Evolutionary conservation across 2,888 invertebrate species (phyloP).

Genomic region (Arge pagana): DNA sequence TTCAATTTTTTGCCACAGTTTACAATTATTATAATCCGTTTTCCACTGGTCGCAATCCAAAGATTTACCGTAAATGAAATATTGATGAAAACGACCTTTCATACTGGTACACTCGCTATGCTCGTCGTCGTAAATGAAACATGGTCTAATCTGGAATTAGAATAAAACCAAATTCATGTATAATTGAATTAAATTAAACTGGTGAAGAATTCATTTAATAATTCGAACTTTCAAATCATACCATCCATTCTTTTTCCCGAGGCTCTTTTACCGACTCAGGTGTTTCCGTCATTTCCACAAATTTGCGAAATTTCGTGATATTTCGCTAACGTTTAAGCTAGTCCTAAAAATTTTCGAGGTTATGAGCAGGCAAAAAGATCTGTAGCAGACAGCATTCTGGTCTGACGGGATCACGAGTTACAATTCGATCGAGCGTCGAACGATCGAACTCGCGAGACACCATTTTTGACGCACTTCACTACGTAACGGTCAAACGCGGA

Average conservation of each 20-base stretch:
- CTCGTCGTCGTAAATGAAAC: conserved; percentile 80
- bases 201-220: neutral
- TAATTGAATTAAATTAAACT: no score
- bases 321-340: no score
- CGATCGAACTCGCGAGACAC: no score
- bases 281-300: neutral
- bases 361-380: no score
- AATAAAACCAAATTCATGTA: neutral
- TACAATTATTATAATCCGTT: conserved; percentile 75
- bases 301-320: no score
- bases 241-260: conserved; percentile 32
- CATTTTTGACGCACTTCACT: no score
- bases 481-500: no score
- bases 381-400: no score
- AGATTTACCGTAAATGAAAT: conserved; percentile 77
- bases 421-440: no score
- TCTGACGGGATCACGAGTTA: no score
- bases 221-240: conserved; percentile 17
- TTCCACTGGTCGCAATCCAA: conserved; percentile 82
- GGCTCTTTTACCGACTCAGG: neutral
- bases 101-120: conserved; percentile 79
- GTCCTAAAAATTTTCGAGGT: no score
- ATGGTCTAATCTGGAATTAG: conserved; percentile 72
- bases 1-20: conserved; percentile 66
- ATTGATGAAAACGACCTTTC: conserved; percentile 80